A percentile compares a stretch with the other conserved stretches of the same genome.
phyloP scores from a whole-genome alignment of 2,113 vertebrate genomes.

The Pangasianodon gigas region DNA sequence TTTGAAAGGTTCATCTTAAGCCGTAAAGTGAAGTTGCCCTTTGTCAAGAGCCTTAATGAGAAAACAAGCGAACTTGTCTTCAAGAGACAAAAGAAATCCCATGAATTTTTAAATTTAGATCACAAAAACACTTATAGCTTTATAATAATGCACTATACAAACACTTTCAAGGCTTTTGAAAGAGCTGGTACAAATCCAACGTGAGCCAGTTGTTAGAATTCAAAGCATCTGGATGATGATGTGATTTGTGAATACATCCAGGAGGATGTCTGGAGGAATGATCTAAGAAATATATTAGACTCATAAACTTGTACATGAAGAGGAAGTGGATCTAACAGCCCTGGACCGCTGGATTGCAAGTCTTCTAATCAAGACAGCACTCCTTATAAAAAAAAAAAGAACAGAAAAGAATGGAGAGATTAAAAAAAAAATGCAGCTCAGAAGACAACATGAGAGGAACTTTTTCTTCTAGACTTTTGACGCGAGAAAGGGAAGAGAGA shows the following conservation, averaged over 20 bases:
- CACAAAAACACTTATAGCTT: not conserved
- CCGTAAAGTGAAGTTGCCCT: not conserved
- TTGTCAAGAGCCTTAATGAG: slow-evolving; percentile 7
- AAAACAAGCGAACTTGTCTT: not conserved
- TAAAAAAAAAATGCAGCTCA: not conserved
- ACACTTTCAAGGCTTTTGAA: too few species aligned
- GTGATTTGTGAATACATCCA: not conserved
- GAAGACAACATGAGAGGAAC: slow-evolving; percentile 45
- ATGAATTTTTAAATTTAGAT: not conserved
- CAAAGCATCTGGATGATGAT: slow-evolving; percentile 8
- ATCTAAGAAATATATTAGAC: slow-evolving; percentile 8
- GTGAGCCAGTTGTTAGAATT: not conserved
- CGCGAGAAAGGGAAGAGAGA: not conserved
- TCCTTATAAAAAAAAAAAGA: not conserved
- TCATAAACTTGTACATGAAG: slow-evolving; percentile 36
- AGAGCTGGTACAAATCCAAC: not conserved
- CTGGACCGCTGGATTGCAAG: slow-evolving; percentile 20
- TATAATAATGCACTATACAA: not conserved
- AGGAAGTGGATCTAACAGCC: not conserved
- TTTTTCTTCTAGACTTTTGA: slow-evolving; percentile 74
- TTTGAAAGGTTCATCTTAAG: not conserved
- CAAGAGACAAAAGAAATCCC: not conserved
- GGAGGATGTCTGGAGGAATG: not conserved
- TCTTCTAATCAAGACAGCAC: slow-evolving; percentile 36
- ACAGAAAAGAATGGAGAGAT: slow-evolving; percentile 2